These are phyloP conservation scores for Megathymus violae DNA, from an alignment of 1,140 invertebrate genomes.

Conservation along the genomic window DNA sequence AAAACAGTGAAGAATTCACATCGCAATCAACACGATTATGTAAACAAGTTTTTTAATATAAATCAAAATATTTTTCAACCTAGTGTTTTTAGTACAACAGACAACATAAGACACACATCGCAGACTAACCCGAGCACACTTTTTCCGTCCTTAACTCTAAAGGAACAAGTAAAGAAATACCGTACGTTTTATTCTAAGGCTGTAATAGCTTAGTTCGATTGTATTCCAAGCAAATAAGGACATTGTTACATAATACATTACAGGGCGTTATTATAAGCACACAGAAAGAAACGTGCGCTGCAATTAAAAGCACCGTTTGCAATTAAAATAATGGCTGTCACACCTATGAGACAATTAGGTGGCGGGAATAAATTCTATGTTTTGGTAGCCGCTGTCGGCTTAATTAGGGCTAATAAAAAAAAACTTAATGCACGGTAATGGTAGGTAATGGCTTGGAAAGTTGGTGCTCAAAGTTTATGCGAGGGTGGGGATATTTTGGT, in stretches of 20 bases:
- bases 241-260: slow-evolving; percentile 60
- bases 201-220: slow-evolving; percentile 9
- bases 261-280: slow-evolving; percentile 63
- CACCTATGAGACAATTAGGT: slow-evolving; percentile 81
- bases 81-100: slow-evolving; percentile 33
- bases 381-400: slow-evolving; percentile 62
- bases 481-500: too few species aligned
- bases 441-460: slow-evolving; percentile 46
- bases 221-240: slow-evolving; percentile 50
- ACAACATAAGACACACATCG: slow-evolving; percentile 2
- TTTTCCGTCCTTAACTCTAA: not conserved
- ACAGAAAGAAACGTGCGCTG: slow-evolving; percentile 69
- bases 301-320: slow-evolving; percentile 69
- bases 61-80: slow-evolving; percentile 33
- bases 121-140: slow-evolving; percentile 6
- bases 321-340: slow-evolving; percentile 82
- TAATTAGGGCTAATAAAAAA: slow-evolving; percentile 81
- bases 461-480: slow-evolving; percentile 20
- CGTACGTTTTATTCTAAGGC: not conserved
- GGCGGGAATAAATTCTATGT: slow-evolving; percentile 74
- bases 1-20: slow-evolving; percentile 42
- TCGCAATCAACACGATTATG: slow-evolving; percentile 43
- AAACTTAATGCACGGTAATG: slow-evolving; percentile 72
- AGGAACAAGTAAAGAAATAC: slow-evolving; percentile 25
- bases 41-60: slow-evolving; percentile 43